Conservation (phyloP, 1,140 invertebrate species). For the Drosophila serrata region DNA sequence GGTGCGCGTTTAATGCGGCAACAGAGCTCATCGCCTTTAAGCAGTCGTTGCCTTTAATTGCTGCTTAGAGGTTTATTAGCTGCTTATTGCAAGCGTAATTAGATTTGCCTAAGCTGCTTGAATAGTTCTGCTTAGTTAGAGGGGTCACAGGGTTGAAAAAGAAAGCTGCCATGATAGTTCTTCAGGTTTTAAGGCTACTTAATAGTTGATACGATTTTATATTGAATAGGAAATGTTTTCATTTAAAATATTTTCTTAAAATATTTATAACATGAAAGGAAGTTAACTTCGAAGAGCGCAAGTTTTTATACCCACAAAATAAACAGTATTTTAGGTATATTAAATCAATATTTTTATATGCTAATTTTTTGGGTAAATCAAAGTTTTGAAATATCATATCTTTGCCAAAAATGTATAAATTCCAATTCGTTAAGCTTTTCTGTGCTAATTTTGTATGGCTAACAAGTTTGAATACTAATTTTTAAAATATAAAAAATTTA, state of each 20-base stretch:
- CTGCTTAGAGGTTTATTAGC: slow-evolving; percentile 63
- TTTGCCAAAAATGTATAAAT: too few species aligned
- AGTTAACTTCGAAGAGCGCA: too few species aligned
- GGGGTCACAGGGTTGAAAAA: neutral
- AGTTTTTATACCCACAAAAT: too few species aligned
- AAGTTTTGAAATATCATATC: too few species aligned
- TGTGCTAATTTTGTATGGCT: too few species aligned
- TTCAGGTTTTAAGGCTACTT: neutral
- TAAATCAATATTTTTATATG: too few species aligned
- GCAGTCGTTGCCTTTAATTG: slow-evolving; percentile 66
- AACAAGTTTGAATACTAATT: too few species aligned
- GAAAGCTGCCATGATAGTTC: neutral
- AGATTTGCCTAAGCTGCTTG: slow-evolving; percentile 24
- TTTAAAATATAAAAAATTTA: too few species aligned
- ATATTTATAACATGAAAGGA: too few species aligned
- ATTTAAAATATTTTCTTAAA: neutral
- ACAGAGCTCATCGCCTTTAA: slow-evolving; percentile 54
- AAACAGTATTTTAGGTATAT: too few species aligned
- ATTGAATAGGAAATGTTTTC: neutral
- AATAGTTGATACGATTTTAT: neutral
- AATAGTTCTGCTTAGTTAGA: slow-evolving; percentile 14
- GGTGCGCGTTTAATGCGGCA: slow-evolving; percentile 5
- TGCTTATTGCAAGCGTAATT: slow-evolving; percentile 48
- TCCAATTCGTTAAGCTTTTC: too few species aligned
- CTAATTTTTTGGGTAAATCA: too few species aligned